Evolutionary conservation across 2,113 vertebrate species (phyloP).

Genomic region (Eolophus roseicapilla): DNA sequence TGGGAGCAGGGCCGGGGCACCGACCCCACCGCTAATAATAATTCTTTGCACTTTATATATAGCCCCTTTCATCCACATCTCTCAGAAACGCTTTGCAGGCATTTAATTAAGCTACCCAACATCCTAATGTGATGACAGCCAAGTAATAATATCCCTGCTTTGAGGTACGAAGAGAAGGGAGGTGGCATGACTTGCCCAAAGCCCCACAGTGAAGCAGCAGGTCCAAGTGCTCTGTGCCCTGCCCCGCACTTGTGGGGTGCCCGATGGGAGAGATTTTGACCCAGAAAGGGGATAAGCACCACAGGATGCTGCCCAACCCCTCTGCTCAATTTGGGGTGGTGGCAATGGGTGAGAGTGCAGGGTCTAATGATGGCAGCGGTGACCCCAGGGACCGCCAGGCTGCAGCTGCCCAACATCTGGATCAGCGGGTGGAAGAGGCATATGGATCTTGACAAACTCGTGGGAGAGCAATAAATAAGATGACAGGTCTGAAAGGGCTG

Average conservation of each 20-base stretch:
- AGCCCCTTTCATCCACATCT: not conserved
- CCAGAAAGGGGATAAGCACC: not conserved
- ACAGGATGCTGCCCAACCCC: not conserved
- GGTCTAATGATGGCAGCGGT: rapidly evolving
- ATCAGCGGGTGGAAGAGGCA: conserved; percentile 2
- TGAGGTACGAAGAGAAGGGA: not conserved
- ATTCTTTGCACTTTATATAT: conserved; percentile 48
- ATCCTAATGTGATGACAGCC: conserved; percentile 43
- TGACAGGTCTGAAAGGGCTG: conserved; percentile 35
- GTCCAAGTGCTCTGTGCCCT: not conserved
- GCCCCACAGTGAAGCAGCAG: rapidly evolving
- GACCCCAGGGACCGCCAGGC: rapidly evolving
- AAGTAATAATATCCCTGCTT: not conserved
- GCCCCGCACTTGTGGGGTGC: not conserved
- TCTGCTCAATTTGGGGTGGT: not conserved
- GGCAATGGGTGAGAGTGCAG: rapidly evolving
- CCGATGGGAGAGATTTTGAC: not conserved
- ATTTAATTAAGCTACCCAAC: conserved; percentile 49
- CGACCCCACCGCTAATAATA: conserved; percentile 33
- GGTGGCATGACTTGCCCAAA: not conserved
- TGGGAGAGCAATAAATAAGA: conserved; percentile 35
- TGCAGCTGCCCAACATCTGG: conserved; percentile 53
- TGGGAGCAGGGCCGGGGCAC: not conserved
- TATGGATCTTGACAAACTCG: not conserved
- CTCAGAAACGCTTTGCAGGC: conserved; percentile 36